These are phyloP conservation scores for Chrysolina haemoptera DNA, from an alignment of 2,888 invertebrate species.

Conservation along the genomic window DNA sequence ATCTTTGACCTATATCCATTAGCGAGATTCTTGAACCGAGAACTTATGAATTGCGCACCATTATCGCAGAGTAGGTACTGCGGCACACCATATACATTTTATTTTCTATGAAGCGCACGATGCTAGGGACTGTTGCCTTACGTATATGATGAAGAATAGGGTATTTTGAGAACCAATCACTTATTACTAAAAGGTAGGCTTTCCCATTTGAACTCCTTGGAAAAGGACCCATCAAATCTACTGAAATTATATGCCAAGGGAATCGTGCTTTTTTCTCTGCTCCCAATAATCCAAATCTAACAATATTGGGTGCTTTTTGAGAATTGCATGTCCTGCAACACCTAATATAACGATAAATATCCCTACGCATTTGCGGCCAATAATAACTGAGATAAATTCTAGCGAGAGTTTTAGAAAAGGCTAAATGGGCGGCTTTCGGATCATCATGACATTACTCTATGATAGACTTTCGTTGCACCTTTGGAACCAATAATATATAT, in stretches of 20 bases:
- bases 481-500: conserved; percentile 48
- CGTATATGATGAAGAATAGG: conserved; percentile 41
- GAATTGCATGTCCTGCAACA: conserved; percentile 47
- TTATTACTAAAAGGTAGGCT: conserved; percentile 41
- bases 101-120: conserved; percentile 41
- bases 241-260: conserved; percentile 48
- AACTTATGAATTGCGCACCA: not conserved
- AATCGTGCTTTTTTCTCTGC: conserved; percentile 38
- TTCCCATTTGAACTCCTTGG: conserved; percentile 42
- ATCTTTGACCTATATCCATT: not conserved
- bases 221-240: conserved; percentile 50
- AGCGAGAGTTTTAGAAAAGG: too few relatives aligned
- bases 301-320: conserved; percentile 44
- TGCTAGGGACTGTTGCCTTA: conserved; percentile 24
- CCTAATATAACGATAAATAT: conserved; percentile 43
- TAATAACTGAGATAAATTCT: too few relatives aligned
- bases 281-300: conserved; percentile 50
- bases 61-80: not conserved
- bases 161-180: conserved; percentile 45
- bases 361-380: conserved; percentile 49
- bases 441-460: conserved; percentile 44
- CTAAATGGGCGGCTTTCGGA: conserved; percentile 39
- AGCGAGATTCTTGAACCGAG: not conserved
- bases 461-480: conserved; percentile 41
- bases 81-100: conserved; percentile 40